Conservation (phyloP, 2,797 vertebrate genomes). For the Gymnothorax javanicus region DNA sequence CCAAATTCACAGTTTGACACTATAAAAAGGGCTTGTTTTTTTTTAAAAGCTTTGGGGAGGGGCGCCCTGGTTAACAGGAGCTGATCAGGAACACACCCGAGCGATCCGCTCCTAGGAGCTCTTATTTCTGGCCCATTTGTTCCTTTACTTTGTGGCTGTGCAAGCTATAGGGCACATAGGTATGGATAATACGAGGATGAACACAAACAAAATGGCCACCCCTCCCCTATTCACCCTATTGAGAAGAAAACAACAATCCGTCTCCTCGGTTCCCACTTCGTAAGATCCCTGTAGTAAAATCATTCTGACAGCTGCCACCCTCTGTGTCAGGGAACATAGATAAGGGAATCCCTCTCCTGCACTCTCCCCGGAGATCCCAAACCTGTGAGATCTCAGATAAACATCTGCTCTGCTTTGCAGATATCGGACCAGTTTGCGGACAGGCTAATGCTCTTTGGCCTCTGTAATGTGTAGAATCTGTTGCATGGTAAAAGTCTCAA, state of each 20-base stretch:
- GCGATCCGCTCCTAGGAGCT: constrained; percentile 42
- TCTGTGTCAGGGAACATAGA: constrained; percentile 28
- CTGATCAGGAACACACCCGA: constrained; percentile 18
- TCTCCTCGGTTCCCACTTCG: constrained; percentile 38
- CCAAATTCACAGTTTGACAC: constrained; percentile 29
- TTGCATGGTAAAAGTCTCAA: neutral
- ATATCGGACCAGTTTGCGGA: neutral
- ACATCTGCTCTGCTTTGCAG: neutral
- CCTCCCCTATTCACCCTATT: constrained; percentile 23
- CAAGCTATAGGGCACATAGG: constrained; percentile 54
- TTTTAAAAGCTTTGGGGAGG: constrained; percentile 24
- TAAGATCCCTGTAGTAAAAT: constrained; percentile 36
- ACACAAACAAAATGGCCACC: constrained; percentile 60
- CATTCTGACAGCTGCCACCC: constrained; percentile 39
- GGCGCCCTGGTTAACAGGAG: constrained; percentile 20
- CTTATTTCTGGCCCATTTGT: constrained; percentile 46
- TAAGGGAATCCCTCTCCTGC: neutral
- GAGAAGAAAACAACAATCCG: constrained; percentile 42
- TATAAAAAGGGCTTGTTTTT: constrained; percentile 31
- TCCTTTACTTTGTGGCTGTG: constrained; percentile 47
- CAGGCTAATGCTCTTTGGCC: neutral
- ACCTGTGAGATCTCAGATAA: neutral
- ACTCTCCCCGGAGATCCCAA: neutral
- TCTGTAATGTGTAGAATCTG: neutral
- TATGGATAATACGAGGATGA: constrained; percentile 56